Evolutionary conservation across 2,797 vertebrate genomes (phyloP).

Genomic region (Hippopotamyrus pictus): DNA sequence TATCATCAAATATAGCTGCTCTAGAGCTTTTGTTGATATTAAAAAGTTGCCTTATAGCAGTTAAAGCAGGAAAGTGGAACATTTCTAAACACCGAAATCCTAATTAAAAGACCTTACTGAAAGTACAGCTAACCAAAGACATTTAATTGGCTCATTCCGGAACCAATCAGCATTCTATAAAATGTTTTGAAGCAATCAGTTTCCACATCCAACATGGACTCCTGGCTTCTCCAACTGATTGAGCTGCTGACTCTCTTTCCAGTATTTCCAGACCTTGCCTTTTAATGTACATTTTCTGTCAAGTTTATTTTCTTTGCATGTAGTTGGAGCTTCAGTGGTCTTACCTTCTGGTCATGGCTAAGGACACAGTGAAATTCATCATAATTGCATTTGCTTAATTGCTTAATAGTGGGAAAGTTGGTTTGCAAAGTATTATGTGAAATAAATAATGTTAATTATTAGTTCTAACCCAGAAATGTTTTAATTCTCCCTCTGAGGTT

Average conservation of each 20-base stretch:
- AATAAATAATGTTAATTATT: background rate
- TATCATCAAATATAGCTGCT: background rate
- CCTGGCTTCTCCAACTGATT: background rate
- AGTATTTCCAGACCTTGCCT: background rate
- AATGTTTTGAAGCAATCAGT: background rate
- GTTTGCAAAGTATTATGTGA: background rate
- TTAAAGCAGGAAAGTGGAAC: background rate
- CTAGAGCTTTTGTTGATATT: background rate
- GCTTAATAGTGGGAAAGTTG: background rate
- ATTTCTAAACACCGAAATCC: background rate
- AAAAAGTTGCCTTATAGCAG: background rate
- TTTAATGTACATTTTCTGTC: background rate
- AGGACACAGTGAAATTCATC: background rate
- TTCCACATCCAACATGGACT: background rate
- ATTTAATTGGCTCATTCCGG: background rate
- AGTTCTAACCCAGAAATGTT: background rate
- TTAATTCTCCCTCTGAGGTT: background rate
- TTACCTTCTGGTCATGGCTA: background rate
- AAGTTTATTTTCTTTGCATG: background rate
- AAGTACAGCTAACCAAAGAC: background rate
- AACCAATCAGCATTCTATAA: background rate
- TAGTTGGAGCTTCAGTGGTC: background rate
- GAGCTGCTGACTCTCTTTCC: background rate
- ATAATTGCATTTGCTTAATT: background rate
- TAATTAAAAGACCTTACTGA: background rate